Evolutionary conservation across 2,113 vertebrate genomes (phyloP).

Genomic region (Columba janthina): DNA sequence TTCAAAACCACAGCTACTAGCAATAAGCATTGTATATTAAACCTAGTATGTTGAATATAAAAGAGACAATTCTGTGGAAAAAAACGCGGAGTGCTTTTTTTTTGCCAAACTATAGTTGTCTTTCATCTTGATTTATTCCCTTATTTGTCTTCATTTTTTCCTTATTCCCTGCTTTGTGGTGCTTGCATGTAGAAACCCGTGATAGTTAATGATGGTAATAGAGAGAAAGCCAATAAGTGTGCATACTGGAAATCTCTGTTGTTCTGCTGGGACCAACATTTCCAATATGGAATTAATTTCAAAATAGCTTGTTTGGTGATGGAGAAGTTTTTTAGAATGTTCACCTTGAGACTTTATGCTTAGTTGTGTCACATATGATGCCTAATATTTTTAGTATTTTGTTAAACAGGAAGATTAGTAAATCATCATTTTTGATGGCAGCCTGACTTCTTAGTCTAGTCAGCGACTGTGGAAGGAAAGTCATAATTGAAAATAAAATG

Average conservation of each 20-base stretch:
- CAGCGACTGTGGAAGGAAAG: not conserved
- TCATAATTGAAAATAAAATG: not conserved
- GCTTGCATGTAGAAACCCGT: not conserved
- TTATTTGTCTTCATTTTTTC: not conserved
- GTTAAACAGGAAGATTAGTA: not conserved
- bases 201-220: not conserved
- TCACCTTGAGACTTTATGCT: not conserved
- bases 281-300: not conserved
- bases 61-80: not conserved
- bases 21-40: not conserved
- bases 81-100: not conserved
- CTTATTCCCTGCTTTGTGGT: not conserved
- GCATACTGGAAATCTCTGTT: not conserved
- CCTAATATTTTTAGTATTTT: not conserved
- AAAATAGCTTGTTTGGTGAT: not conserved
- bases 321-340: not conserved
- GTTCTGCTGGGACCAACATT: not conserved
- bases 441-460: not conserved
- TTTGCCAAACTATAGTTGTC: not conserved
- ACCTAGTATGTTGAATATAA: not conserved
- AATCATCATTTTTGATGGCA: not conserved
- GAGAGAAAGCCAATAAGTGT: not conserved
- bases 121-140: not conserved
- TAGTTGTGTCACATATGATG: not conserved
- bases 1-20: not conserved